These are phyloP conservation scores for Drosophila merina DNA, from an alignment of 2,888 invertebrate genomes.

Conservation along the genomic window DNA sequence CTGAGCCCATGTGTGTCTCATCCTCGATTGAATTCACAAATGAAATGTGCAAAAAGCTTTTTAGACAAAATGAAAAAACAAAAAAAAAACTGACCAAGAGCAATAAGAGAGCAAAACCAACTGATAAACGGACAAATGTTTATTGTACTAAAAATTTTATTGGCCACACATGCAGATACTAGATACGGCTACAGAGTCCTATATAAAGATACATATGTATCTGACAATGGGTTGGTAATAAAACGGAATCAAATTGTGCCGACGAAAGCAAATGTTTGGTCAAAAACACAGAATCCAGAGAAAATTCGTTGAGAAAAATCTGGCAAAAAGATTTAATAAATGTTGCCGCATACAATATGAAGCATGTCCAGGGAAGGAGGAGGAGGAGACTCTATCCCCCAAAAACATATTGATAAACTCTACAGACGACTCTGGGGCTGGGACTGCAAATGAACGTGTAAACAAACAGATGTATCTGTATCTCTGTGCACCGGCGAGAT, in stretches of 20 bases:
- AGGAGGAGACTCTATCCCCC: background rate
- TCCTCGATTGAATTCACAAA: slow-evolving; percentile 19
- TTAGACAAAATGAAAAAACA: background rate
- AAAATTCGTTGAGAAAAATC: slow-evolving; percentile 34
- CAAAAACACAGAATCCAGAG: slow-evolving; percentile 3
- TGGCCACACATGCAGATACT: slow-evolving; percentile 47
- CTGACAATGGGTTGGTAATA: slow-evolving; percentile 58
- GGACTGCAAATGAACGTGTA: slow-evolving; percentile 41
- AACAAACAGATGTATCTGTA: slow-evolving; percentile 35
- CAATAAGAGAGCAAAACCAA: slow-evolving; percentile 35
- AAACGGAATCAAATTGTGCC: slow-evolving; percentile 64
- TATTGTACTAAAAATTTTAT: slow-evolving; percentile 59
- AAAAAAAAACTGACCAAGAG: slow-evolving; percentile 9
- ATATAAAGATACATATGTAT: slow-evolving; percentile 10
- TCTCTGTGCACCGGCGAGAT: slow-evolving; percentile 37
- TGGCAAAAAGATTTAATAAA: slow-evolving; percentile 65
- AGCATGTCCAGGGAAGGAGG: slow-evolving; percentile 7
- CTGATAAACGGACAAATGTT: slow-evolving; percentile 61
- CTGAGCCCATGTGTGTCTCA: background rate
- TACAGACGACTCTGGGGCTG: slow-evolving; percentile 13
- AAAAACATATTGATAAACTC: slow-evolving; percentile 46
- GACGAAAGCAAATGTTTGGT: slow-evolving; percentile 61
- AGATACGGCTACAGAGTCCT: slow-evolving; percentile 17
- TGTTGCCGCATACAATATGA: slow-evolving; percentile 31
- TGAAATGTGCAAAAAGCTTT: slow-evolving; percentile 50